phyloP scores from a whole-genome alignment of 2,113 vertebrate genomes.

The Campylorhamphus procurvoides region DNA sequence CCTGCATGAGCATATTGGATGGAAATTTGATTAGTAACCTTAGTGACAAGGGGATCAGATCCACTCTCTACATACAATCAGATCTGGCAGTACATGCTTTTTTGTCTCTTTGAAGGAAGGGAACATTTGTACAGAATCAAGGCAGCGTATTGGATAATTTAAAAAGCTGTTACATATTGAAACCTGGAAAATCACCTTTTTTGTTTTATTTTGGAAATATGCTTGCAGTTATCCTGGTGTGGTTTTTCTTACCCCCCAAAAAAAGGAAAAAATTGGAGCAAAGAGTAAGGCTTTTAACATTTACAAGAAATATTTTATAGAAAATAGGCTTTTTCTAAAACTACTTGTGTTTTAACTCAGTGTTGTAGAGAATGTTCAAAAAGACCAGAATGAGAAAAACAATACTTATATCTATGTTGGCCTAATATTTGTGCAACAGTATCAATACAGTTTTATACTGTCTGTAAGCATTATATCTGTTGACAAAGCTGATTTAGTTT shows the following conservation, averaged over 20 bases:
- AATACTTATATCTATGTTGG: not conserved
- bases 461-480: not conserved
- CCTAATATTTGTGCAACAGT: not conserved
- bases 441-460: not conserved
- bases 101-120: slow-evolving; percentile 83
- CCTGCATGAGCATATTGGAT: slow-evolving; percentile 85
- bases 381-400: not conserved
- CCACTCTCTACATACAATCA: slow-evolving; percentile 82
- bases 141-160: slow-evolving; percentile 75
- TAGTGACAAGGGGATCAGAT: slow-evolving; percentile 89
- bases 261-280: not conserved
- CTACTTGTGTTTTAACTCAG: not conserved
- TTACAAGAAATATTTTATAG: not conserved
- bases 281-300: not conserved
- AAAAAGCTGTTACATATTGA: slow-evolving; percentile 78
- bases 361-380: not conserved
- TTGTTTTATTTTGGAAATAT: slow-evolving; percentile 76
- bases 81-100: slow-evolving; percentile 86
- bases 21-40: slow-evolving; percentile 96
- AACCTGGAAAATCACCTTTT: slow-evolving; percentile 76
- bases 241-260: not conserved
- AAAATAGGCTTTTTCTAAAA: not conserved
- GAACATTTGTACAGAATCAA: slow-evolving; percentile 84
- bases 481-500: not conserved
- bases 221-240: slow-evolving; percentile 74